Evolutionary conservation across 2,113 vertebrate genomes (phyloP).

Genomic region (Chamaetylas fuelleborni): DNA sequence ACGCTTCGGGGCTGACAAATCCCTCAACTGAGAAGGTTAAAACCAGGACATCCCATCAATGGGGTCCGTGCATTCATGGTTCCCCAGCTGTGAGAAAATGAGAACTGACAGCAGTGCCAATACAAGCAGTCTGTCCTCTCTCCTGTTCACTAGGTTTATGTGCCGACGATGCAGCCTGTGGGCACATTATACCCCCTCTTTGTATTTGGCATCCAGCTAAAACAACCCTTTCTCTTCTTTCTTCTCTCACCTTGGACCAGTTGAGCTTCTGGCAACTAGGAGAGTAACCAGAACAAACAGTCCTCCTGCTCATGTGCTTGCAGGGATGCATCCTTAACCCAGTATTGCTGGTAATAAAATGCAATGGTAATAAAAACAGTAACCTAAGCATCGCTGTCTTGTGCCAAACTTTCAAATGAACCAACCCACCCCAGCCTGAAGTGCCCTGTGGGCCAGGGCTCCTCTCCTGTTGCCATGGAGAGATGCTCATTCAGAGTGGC

Average conservation of each 20-base stretch:
- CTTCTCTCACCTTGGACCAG: not conserved
- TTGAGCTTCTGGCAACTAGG: not conserved
- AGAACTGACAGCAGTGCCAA: conserved; percentile 56
- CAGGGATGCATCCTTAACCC: not conserved
- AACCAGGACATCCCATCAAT: conserved; percentile 26
- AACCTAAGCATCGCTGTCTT: not conserved
- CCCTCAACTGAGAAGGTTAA: conserved; percentile 19
- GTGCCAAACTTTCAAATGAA: not conserved
- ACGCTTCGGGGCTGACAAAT: not conserved
- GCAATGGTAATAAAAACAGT: not conserved
- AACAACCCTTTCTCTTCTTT: not conserved
- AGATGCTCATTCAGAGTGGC: not conserved
- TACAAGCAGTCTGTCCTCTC: not conserved
- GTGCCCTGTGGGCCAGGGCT: not conserved
- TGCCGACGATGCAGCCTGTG: not conserved
- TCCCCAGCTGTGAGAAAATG: conserved; percentile 48
- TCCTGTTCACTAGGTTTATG: not conserved
- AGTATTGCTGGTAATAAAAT: not conserved
- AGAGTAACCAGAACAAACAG: not conserved
- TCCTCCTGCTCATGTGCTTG: not conserved
- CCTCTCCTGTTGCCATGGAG: not conserved
- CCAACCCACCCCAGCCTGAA: not conserved
- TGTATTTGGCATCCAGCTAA: not conserved
- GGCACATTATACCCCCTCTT: not conserved
- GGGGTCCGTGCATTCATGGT: conserved; percentile 23